Evolutionary conservation across 2,797 vertebrate genomes (phyloP).

Genomic region (Kryptopterus vitreolus): DNA sequence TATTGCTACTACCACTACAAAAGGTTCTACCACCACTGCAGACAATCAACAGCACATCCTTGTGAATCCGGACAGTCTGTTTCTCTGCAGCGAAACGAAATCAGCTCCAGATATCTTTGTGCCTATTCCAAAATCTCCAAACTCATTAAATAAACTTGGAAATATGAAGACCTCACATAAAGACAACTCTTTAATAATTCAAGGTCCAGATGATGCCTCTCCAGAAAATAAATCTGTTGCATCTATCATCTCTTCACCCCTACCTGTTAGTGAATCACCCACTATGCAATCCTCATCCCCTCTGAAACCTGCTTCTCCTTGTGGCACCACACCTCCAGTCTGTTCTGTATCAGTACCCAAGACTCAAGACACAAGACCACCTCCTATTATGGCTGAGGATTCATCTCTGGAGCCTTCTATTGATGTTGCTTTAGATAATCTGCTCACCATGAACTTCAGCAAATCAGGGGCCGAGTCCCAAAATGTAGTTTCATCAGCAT

Average conservation of each 20-base stretch:
- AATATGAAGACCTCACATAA: slow-evolving; percentile 27
- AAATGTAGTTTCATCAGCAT: slow-evolving; percentile 39
- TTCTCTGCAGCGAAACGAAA: slow-evolving; percentile 60
- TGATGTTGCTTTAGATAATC: slow-evolving; percentile 73
- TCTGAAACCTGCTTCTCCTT: slow-evolving; percentile 60
- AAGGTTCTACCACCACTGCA: slow-evolving; percentile 14
- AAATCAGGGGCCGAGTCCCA: slow-evolving; percentile 47
- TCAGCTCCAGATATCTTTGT: slow-evolving; percentile 50
- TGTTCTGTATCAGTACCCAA: slow-evolving; percentile 39
- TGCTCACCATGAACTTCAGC: slow-evolving; percentile 71
- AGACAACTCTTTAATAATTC: slow-evolving; percentile 26
- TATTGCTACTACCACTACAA: slow-evolving; percentile 54
- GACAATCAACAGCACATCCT: slow-evolving; percentile 47
- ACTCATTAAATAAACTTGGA: slow-evolving; percentile 50
- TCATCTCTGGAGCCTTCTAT: slow-evolving; percentile 58
- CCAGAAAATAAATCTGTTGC: slow-evolving; percentile 19
- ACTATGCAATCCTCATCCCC: slow-evolving; percentile 21
- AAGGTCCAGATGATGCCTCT: slow-evolving; percentile 22
- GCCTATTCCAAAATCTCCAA: slow-evolving; percentile 50
- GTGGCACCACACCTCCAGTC: slow-evolving; percentile 47
- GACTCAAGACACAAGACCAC: slow-evolving; percentile 41
- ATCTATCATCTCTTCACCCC: slow-evolving; percentile 10
- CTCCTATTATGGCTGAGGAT: slow-evolving; percentile 41
- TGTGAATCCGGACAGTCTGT: slow-evolving; percentile 61
- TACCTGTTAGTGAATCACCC: slow-evolving; percentile 8